Conservation (phyloP, 2,797 vertebrate genomes). For the Pogoniulus pusillus region DNA sequence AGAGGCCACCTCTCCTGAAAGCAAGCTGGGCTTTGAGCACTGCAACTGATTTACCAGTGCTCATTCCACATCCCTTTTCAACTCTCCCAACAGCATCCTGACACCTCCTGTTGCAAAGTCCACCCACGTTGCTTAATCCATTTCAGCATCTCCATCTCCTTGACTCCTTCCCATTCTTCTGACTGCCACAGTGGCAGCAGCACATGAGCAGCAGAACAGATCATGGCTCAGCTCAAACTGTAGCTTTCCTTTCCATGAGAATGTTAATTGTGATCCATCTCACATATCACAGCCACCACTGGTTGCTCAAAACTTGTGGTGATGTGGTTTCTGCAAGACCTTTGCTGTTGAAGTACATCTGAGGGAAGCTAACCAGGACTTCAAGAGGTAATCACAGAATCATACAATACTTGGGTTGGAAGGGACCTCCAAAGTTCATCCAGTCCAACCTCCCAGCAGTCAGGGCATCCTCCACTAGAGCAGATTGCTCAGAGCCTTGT, state of each 20-base stretch:
- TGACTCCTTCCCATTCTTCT: accelerated
- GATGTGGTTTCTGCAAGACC: accelerated
- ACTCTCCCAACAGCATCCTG: neutral
- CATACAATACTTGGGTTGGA: too few relatives aligned
- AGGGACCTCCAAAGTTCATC: too few relatives aligned
- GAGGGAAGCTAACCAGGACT: neutral
- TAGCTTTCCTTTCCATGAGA: neutral
- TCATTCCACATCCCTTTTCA: neutral
- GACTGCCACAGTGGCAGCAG: neutral
- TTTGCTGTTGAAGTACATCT: neutral
- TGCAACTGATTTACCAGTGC: accelerated
- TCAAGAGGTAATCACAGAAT: neutral
- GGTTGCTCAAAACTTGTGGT: accelerated
- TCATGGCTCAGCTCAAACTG: neutral
- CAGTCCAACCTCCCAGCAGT: too few relatives aligned
- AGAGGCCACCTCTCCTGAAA: neutral
- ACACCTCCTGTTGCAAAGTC: neutral
- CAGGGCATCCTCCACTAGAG: too few relatives aligned
- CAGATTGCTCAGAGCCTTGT: too few relatives aligned
- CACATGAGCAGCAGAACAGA: accelerated
- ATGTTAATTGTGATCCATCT: accelerated
- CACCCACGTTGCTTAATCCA: accelerated
- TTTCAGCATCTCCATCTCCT: neutral
- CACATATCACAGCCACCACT: accelerated
- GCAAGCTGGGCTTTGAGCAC: neutral